Evolutionary conservation across 2,797 vertebrate genomes (phyloP).

Genomic region (Sternarchorhynchus goeldii): DNA sequence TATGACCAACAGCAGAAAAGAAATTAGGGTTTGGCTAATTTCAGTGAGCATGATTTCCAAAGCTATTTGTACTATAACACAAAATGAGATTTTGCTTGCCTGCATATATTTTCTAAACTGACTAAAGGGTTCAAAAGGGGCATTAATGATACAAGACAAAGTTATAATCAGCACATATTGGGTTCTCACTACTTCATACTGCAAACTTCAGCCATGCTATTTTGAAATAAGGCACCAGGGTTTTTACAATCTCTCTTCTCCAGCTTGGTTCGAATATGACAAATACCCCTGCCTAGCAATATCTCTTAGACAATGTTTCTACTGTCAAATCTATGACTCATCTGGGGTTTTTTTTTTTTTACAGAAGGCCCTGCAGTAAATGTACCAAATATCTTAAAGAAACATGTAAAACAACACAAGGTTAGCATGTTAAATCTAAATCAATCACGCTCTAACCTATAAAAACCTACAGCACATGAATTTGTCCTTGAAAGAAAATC

Average conservation of each 20-base stretch:
- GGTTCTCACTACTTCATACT: neutral
- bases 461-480: slow-evolving; percentile 7
- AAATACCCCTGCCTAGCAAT: neutral
- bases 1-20: neutral
- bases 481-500: neutral
- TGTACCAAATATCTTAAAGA: neutral
- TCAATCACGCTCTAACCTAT: neutral
- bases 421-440: slow-evolving; percentile 1
- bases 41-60: neutral
- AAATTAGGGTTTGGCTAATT: neutral
- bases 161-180: neutral
- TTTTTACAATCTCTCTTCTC: neutral
- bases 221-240: slow-evolving; percentile 40
- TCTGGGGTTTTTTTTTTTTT: neutral
- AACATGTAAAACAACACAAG: neutral
- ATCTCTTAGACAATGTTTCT: neutral
- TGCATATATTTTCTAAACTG: neutral
- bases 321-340: neutral
- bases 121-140: neutral
- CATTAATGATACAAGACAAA: neutral
- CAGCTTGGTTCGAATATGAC: neutral
- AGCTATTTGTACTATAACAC: neutral
- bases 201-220: neutral
- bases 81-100: too few relatives aligned
- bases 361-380: neutral